Percentiles rank a stretch among this genome's conserved stretches.
Conservation (phyloP, 2,888 invertebrate genomes). For the Temnothorax rugatulus region DNA sequence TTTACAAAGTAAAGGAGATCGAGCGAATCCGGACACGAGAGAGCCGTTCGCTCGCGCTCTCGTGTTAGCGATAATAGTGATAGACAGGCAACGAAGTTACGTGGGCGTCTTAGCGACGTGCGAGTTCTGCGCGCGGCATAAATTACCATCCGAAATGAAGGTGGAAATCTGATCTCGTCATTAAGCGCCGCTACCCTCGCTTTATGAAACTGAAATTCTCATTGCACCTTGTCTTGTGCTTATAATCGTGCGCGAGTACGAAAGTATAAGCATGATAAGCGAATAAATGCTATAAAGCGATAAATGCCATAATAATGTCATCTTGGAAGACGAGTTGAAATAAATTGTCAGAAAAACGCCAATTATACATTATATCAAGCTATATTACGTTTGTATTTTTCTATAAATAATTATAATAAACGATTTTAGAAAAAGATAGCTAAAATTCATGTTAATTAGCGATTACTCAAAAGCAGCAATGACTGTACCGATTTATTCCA, state of each 20-base stretch:
- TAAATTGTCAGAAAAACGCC: not conserved
- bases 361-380: not conserved
- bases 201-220: constrained; percentile 67
- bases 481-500: not conserved
- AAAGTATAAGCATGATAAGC: constrained; percentile 56
- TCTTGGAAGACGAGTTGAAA: not conserved
- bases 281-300: constrained; percentile 15
- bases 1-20: constrained; percentile 29
- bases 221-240: constrained; percentile 41
- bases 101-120: constrained; percentile 75
- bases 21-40: constrained; percentile 26
- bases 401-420: not conserved
- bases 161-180: constrained; percentile 76
- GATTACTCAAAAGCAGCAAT: not conserved
- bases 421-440: not conserved
- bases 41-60: constrained; percentile 50
- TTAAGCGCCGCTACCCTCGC: constrained; percentile 67
- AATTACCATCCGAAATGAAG: constrained; percentile 75
- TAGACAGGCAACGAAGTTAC: constrained; percentile 74
- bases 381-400: not conserved
- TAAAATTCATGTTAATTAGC: not conserved
- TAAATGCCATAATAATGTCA: not conserved
- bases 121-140: constrained; percentile 69
- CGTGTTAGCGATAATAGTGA: constrained; percentile 76
- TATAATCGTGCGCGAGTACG: constrained; percentile 60